Percentiles rank a stretch among this genome's conserved stretches.
These are phyloP conservation scores for Papilio elwesi DNA, from an alignment of 2,888 invertebrate genomes.

Conservation along the genomic window DNA sequence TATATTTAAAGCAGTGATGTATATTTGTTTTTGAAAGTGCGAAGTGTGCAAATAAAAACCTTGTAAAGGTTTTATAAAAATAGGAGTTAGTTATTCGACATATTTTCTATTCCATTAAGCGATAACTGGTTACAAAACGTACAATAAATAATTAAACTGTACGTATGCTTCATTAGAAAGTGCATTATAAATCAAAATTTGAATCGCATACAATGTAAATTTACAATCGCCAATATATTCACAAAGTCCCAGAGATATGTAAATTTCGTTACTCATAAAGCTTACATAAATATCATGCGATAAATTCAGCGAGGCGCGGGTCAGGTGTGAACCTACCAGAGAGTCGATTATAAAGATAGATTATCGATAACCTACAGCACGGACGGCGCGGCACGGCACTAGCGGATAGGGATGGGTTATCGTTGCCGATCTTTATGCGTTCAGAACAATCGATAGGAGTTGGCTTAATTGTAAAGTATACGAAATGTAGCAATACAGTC, in stretches of 20 bases:
- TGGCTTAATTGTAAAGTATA: conserved; percentile 57
- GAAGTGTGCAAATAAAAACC: too few relatives aligned
- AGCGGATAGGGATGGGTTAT: conserved; percentile 64
- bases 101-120: neutral
- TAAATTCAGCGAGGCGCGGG: conserved; percentile 72
- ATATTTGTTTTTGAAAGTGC: too few relatives aligned
- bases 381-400: conserved; percentile 64
- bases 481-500: conserved; percentile 65
- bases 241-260: conserved; percentile 55
- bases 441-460: conserved; percentile 66
- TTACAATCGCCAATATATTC: conserved; percentile 56
- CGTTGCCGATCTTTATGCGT: conserved; percentile 71
- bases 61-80: too few relatives aligned
- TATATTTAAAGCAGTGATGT: too few relatives aligned
- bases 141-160: conserved; percentile 21
- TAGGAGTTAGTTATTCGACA: too few relatives aligned
- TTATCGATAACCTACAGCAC: conserved; percentile 69
- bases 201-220: conserved; percentile 41
- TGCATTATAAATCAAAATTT: conserved; percentile 39
- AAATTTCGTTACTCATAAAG: conserved; percentile 65
- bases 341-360: conserved; percentile 50
- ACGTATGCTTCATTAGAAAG: conserved; percentile 23
- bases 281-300: conserved; percentile 66
- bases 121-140: neutral
- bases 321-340: conserved; percentile 65